Conservation (phyloP, 2,888 invertebrate genomes). For the Malacosoma neustria region DNA sequence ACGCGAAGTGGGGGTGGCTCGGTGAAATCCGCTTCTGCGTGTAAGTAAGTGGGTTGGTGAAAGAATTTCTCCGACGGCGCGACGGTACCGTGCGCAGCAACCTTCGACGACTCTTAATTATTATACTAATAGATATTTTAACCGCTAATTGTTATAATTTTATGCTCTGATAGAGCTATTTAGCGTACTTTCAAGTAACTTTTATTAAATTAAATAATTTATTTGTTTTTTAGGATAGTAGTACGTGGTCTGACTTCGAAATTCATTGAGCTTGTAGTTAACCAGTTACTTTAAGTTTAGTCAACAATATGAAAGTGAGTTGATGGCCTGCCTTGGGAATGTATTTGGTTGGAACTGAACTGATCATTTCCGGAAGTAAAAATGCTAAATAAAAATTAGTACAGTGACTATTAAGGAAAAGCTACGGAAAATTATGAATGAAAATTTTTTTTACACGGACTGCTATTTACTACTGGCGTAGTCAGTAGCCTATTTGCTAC, state of each 20-base stretch:
- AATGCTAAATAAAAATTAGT: too few species aligned
- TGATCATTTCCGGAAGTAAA: too few species aligned
- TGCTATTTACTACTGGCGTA: too few species aligned
- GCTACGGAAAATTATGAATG: too few species aligned
- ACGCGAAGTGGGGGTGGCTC: constrained; percentile 1
- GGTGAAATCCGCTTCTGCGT: constrained; percentile 56
- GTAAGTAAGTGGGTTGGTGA: constrained; percentile 73
- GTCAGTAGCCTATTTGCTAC: too few species aligned
- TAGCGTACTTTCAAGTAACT: neutral
- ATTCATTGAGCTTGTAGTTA: neutral
- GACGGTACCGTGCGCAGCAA: constrained; percentile 21
- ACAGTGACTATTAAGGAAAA: too few species aligned
- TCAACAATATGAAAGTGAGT: too few species aligned
- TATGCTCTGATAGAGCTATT: neutral
- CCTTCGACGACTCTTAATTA: constrained; percentile 20
- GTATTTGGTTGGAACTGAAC: too few species aligned
- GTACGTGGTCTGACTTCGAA: constrained; percentile 11
- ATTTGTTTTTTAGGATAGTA: constrained; percentile 13
- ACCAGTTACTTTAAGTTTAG: too few species aligned
- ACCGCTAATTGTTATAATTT: neutral
- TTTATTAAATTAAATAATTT: neutral
- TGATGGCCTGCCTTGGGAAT: too few species aligned
- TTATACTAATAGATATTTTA: neutral
- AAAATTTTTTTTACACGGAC: too few species aligned
- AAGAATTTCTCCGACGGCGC: constrained; percentile 56